Base-by-base conservation (phyloP, 1,140 invertebrate genomes). In the Panagrolaimus sp. region DNA sequence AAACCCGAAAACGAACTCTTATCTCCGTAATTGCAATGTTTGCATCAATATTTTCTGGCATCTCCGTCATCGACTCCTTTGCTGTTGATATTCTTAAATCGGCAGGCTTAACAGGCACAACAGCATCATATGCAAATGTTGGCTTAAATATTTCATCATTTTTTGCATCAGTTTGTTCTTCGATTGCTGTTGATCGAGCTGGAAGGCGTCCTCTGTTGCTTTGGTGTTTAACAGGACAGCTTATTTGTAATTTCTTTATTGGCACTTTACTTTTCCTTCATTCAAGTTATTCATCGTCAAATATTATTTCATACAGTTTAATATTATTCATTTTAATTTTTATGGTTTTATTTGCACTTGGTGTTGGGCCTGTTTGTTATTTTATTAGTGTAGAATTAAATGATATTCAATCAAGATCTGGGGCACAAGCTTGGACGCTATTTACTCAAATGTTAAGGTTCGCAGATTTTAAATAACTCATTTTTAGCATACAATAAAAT, bases 61-160 rank as follows among this genome's bases (percentile, higher is more conserved):
- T 57, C n/a, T 20, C 51, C n/a, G 51, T 27, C n/a, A 57, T 57
- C n/a, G 27, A 57, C n/a, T 20, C 51, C 2, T 57, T 57, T 57
- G 51, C 51, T 5, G 51, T 57, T 23, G 51, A 57, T 16, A 57
- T 57, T 5, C 27, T 57, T 13, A 9, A 57, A 57, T 20, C 51
- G 9, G 51, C 20, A 11, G 51, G 51, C 13, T 27, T 57, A 11
- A 11, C 20, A 1, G 13, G 9, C 11, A 20, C 27, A 1, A 11
- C 51, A 11, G 51, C 51, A 20, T 57, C 51, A 20, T 57, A 27
- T 20, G 51, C 51, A 20, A 57, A 57, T 16, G 27, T 27, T 0
- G 51, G 20, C 51, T 16, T 57, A 11, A n/a, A 9, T n/a, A 25
- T 57, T 20, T 14, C 51, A 11, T 25, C 20, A 11, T 57, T 57